Evolutionary conservation across 1,140 invertebrate genomes (phyloP), one percentile per base, ranked within the genome.

Genomic region (Aphaenogaster rudis): DNA sequence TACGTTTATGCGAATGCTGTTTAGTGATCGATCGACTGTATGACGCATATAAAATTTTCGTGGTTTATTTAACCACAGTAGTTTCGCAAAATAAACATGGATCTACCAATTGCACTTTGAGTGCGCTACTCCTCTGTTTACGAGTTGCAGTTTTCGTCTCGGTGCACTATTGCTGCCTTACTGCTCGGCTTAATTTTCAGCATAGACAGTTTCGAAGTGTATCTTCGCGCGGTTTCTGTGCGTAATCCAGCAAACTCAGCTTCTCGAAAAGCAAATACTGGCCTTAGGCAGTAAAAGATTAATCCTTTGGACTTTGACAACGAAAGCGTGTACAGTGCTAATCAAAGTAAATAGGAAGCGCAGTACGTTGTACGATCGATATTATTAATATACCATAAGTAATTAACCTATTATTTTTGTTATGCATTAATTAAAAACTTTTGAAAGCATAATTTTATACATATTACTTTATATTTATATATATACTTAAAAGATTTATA

Each of bases 181-280:
- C 79, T 50, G 15, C 67, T 74, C 72, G 63, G 52, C 71, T 86
- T 80, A 86, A 90, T 90, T 78, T 74, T 86, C 88, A 79, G 63
- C 71, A 76, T 76, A 78, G 78, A 59, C 74, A 86, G 36, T 84
- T 76, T 59, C 63, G 54, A 66, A 86, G 69, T 72, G 88, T 78
- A 89, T 72, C 78, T 64, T 59, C 77, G 59, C 66, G 64, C 77
- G 63, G 69, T 82, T 79, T 74, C 66, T 28, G 48, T 77, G 72
- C 66, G 88, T 86, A 90, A 90, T 90, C 86, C 79, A 54, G 88
- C 88, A 82, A 84, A 80, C 78, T 90, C 89, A 78, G 85, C 88
- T 78, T 72, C 64, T 79, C 89, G 64, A 63, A 74, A 84, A 13
- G 86, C 88, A 87, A 90, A 90, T 77, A 89, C 72, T 45, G 59